Evolutionary conservation across 2,888 invertebrate species (phyloP).

Genomic region (Pomacea canaliculata): DNA sequence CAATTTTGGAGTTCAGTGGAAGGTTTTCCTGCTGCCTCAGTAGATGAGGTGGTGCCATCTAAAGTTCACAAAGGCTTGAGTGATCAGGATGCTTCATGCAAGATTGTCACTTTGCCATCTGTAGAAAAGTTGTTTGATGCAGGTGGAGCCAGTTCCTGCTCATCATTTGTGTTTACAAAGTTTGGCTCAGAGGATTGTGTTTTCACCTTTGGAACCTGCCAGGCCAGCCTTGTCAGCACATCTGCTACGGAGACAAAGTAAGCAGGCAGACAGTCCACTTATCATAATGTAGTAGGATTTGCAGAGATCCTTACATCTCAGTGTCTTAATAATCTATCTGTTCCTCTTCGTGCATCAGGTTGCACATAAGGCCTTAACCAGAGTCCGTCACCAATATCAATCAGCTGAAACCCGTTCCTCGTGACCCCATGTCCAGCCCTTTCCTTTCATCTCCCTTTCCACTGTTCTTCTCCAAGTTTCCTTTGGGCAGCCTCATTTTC

Average conservation of each 20-base stretch:
- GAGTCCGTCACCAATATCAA: too few species aligned
- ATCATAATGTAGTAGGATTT: too few species aligned
- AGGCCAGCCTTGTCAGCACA: conserved; percentile 19
- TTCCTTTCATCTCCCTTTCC: too few species aligned
- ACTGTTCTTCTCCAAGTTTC: too few species aligned
- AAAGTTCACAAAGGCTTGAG: conserved; percentile 48
- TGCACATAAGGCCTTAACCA: too few species aligned
- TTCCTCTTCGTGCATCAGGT: too few species aligned
- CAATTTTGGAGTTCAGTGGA: conserved; percentile 16
- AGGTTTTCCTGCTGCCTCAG: conserved; percentile 23
- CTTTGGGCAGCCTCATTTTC: too few species aligned
- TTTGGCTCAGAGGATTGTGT: conserved; percentile 44
- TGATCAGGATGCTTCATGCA: conserved; percentile 45
- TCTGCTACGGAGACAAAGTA: conserved; percentile 23
- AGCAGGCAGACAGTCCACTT: neutral
- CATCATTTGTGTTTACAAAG: conserved; percentile 54
- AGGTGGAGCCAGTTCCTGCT: conserved; percentile 44
- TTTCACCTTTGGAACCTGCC: conserved; percentile 29
- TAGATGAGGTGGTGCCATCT: conserved; percentile 37
- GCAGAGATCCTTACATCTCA: too few species aligned
- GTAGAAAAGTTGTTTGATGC: conserved; percentile 51
- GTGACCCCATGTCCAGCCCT: too few species aligned
- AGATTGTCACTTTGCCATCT: conserved; percentile 36
- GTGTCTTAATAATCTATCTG: too few species aligned
- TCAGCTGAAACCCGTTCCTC: too few species aligned